phyloP scores from a whole-genome alignment of 1,140 invertebrate genomes.

The Drosophila nigromelanica region DNA sequence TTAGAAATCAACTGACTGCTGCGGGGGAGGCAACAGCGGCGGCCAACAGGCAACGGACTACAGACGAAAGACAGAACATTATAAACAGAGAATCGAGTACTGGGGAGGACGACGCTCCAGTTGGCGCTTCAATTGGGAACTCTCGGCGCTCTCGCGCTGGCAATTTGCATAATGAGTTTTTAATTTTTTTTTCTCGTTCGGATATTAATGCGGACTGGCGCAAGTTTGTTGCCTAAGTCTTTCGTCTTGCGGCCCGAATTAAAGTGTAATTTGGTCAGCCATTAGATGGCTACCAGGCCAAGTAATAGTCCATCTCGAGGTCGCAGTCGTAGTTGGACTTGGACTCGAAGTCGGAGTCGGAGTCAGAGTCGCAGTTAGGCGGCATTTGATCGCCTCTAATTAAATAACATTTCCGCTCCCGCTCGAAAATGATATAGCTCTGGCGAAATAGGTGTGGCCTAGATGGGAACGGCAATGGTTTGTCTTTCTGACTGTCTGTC shows the following conservation, averaged over 20 bases:
- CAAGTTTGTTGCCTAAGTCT: slow-evolving; percentile 71
- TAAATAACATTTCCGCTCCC: slow-evolving; percentile 79
- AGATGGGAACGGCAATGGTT: slow-evolving; percentile 42
- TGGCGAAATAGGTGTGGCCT: slow-evolving; percentile 50
- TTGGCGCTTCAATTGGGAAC: slow-evolving; percentile 12
- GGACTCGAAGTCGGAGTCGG: slow-evolving; percentile 8
- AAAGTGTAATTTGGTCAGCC: slow-evolving; percentile 81
- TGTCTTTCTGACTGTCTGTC: not conserved
- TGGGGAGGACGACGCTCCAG: too few species aligned
- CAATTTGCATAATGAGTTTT: slow-evolving; percentile 82
- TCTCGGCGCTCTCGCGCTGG: slow-evolving; percentile 33
- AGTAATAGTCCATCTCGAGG: slow-evolving; percentile 23
- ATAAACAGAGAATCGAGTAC: not conserved
- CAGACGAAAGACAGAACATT: too few species aligned
- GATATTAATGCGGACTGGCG: slow-evolving; percentile 57
- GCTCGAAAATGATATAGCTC: slow-evolving; percentile 66
- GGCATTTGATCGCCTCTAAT: slow-evolving; percentile 81
- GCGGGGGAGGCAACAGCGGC: slow-evolving; percentile 15
- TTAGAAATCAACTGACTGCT: slow-evolving; percentile 54
- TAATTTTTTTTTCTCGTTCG: slow-evolving; percentile 65
- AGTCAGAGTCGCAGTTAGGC: slow-evolving; percentile 34
- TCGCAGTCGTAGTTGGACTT: slow-evolving; percentile 1
- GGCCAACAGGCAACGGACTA: not conserved
- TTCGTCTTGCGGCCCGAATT: slow-evolving; percentile 71
- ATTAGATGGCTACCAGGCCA: slow-evolving; percentile 53